phyloP scores from a whole-genome alignment of 92 coral and sea anemone genomes.

The Ricordea florida region DNA sequence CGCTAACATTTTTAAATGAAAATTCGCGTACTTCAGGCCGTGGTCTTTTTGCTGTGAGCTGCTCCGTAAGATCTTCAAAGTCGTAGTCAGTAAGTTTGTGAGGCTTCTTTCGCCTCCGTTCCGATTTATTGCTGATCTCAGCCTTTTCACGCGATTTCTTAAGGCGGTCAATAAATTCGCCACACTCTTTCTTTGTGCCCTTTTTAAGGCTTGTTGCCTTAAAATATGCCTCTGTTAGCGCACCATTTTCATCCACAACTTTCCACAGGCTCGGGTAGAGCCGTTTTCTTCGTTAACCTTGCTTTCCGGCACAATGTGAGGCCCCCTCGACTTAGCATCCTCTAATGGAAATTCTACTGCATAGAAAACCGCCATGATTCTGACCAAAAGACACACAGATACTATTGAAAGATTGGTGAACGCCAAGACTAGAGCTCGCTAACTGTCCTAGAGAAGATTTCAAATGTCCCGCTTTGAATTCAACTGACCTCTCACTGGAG shows the following conservation, averaged over 20 bases:
- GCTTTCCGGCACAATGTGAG: constrained; percentile 41
- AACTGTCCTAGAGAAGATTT: constrained; percentile 20
- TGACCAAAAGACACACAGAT: background rate
- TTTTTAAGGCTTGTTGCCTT: constrained; percentile 21
- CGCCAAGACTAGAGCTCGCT: constrained; percentile 10
- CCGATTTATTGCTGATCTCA: constrained; percentile 27
- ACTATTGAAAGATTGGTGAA: constrained; percentile 4
- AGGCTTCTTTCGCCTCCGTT: constrained; percentile 37
- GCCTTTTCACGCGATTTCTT: constrained; percentile 41
- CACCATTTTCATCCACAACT: constrained; percentile 43
- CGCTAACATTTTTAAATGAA: constrained; percentile 21
- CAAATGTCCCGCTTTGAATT: constrained; percentile 18
- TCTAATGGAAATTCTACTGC: constrained; percentile 38
- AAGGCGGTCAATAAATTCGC: constrained; percentile 37
- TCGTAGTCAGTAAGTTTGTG: constrained; percentile 20
- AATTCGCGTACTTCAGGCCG: background rate
- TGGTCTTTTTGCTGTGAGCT: constrained; percentile 10
- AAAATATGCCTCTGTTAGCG: constrained; percentile 21
- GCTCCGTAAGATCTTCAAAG: constrained; percentile 14
- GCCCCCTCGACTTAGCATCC: constrained; percentile 37
- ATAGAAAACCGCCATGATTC: constrained; percentile 14
- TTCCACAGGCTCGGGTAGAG: constrained; percentile 33
- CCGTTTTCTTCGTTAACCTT: constrained; percentile 42
- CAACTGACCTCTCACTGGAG: constrained; percentile 20
- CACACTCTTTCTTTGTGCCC: constrained; percentile 44